Evolutionary conservation across 1,140 invertebrate genomes (phyloP).

Genomic region (Monomorium pharaonis): DNA sequence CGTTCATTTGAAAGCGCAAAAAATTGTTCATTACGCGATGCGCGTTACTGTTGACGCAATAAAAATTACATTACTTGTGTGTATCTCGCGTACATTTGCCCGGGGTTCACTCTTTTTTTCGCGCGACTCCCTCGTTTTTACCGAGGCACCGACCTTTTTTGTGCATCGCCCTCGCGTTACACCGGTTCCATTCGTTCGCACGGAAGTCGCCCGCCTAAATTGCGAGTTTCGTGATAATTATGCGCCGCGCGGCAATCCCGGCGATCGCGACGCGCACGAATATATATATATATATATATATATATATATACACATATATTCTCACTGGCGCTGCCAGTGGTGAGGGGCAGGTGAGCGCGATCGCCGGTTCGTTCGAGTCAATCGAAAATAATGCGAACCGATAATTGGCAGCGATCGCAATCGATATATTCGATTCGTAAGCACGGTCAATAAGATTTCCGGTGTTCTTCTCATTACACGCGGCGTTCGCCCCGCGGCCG

Average conservation of each 20-base stretch:
- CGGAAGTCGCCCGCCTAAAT: slow-evolving; percentile 49
- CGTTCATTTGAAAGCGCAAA: slow-evolving; percentile 51
- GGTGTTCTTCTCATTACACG: slow-evolving; percentile 71
- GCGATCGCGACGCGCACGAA: slow-evolving; percentile 15
- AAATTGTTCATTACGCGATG: slow-evolving; percentile 55
- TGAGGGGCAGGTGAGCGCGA: slow-evolving; percentile 36
- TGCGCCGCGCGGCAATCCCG: slow-evolving; percentile 20
- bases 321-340: too few relatives aligned
- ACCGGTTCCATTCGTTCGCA: slow-evolving; percentile 40
- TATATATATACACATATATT: too few relatives aligned
- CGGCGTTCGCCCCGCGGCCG: slow-evolving; percentile 7
- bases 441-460: slow-evolving; percentile 70
- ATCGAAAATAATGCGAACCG: slow-evolving; percentile 56
- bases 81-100: neutral
- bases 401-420: slow-evolving; percentile 70
- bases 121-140: slow-evolving; percentile 3
- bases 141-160: slow-evolving; percentile 11
- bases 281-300: too few relatives aligned
- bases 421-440: slow-evolving; percentile 67
- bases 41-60: slow-evolving; percentile 56
- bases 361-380: slow-evolving; percentile 28
- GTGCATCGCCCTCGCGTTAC: neutral
- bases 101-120: neutral
- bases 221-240: slow-evolving; percentile 57
- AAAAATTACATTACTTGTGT: slow-evolving; percentile 56